A percentile compares a stretch with the other conserved stretches of the same genome.
These are phyloP conservation scores for Coenonympha glycerion DNA, from an alignment of 2,888 invertebrate species.

Conservation along the genomic window DNA sequence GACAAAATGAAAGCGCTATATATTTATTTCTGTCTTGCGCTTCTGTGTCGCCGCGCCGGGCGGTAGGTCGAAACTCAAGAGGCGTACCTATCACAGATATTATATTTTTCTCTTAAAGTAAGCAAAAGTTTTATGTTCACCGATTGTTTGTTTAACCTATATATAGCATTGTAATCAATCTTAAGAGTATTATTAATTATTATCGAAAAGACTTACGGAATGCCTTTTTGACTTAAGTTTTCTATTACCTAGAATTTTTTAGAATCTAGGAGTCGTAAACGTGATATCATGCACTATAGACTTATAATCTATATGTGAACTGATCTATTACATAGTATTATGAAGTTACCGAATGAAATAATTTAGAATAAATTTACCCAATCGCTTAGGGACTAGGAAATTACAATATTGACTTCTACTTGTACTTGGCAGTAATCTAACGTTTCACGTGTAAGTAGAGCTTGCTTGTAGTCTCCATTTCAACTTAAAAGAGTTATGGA, in stretches of 20 bases:
- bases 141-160: too few species aligned
- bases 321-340: conserved; percentile 39
- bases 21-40: too few species aligned
- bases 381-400: conserved; percentile 60
- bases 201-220: too few species aligned
- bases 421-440: conserved; percentile 74
- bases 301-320: conserved; percentile 33
- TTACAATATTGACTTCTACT: conserved; percentile 69
- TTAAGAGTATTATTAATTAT: conserved; percentile 1
- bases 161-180: not conserved
- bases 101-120: too few species aligned
- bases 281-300: conserved; percentile 57
- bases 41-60: too few species aligned
- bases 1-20: too few species aligned
- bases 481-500: not conserved
- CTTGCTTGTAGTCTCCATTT: not conserved
- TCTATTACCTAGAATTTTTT: too few species aligned
- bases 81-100: too few species aligned
- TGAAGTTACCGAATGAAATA: conserved; percentile 44
- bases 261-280: conserved; percentile 43
- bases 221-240: too few species aligned
- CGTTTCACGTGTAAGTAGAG: conserved; percentile 37
- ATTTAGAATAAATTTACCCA: conserved; percentile 42
- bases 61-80: too few species aligned
- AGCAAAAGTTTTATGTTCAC: too few species aligned